A percentile compares a stretch with the other conserved stretches of the same genome.
Conservation (phyloP, 2,888 invertebrate species). For the Melitaea athalia region DNA sequence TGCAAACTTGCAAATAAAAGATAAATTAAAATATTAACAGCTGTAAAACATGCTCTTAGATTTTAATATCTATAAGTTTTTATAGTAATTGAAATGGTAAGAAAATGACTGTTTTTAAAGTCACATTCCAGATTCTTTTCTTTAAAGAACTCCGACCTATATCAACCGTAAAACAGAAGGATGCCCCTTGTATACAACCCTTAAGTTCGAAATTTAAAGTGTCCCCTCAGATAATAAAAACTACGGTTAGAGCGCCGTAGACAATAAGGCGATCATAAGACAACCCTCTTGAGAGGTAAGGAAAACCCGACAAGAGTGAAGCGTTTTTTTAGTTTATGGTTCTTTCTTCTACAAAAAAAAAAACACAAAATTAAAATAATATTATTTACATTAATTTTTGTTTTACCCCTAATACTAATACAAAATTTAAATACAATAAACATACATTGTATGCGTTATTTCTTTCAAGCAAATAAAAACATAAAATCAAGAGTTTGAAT, state of each 20-base stretch:
- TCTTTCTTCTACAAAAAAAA: neutral
- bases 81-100: too few relatives aligned
- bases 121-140: neutral
- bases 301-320: conserved; percentile 21
- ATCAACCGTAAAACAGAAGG: conserved; percentile 40
- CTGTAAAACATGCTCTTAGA: too few relatives aligned
- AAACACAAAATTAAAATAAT: too few relatives aligned
- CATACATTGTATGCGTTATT: too few relatives aligned
- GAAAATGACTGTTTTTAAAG: neutral
- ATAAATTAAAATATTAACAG: too few relatives aligned
- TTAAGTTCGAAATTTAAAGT: conserved; percentile 70
- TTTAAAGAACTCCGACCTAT: conserved; percentile 9
- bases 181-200: conserved; percentile 58
- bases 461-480: too few relatives aligned
- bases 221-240: conserved; percentile 79
- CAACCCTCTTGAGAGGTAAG: conserved; percentile 33
- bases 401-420: too few relatives aligned
- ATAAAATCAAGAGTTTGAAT: neutral
- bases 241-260: conserved; percentile 70
- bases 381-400: too few relatives aligned
- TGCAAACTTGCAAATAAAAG: too few relatives aligned
- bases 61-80: too few relatives aligned
- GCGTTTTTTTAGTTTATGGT: neutral
- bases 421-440: too few relatives aligned
- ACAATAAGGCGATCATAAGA: conserved; percentile 71